Conservation (phyloP, 1,140 invertebrate species). For the Atopsyche davidsoni region DNA sequence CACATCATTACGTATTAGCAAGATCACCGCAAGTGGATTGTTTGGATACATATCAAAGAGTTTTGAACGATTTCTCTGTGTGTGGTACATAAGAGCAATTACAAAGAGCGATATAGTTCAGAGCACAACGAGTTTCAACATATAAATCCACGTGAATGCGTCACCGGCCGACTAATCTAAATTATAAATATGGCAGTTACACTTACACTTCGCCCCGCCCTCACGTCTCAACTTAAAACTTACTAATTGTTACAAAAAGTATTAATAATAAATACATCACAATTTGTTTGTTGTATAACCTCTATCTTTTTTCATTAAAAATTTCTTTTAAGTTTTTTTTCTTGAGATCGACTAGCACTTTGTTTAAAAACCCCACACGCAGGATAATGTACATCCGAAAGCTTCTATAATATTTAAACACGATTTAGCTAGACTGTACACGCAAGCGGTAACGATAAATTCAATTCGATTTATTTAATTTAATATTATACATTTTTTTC, state of each 20-base stretch:
- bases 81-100: too few relatives aligned
- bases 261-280: slow-evolving; percentile 24
- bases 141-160: too few relatives aligned
- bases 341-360: slow-evolving; percentile 12
- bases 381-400: not conserved
- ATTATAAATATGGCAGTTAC: slow-evolving; percentile 5
- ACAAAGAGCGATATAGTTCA: too few relatives aligned
- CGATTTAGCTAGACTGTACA: not conserved
- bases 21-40: too few relatives aligned
- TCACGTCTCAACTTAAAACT: too few relatives aligned
- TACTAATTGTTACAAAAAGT: slow-evolving; percentile 5
- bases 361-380: not conserved
- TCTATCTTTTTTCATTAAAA: not conserved
- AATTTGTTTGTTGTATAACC: slow-evolving; percentile 21
- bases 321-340: slow-evolving; percentile 3
- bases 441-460: slow-evolving; percentile 8
- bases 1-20: too few relatives aligned
- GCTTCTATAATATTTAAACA: not conserved
- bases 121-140: too few relatives aligned
- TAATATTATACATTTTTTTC: too few relatives aligned
- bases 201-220: slow-evolving; percentile 1
- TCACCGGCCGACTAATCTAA: too few relatives aligned
- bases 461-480: too few relatives aligned
- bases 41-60: too few relatives aligned
- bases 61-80: too few relatives aligned